Percentiles rank a stretch among this genome's conserved stretches.
Evolutionary conservation across 1,140 invertebrate genomes (phyloP).

Genomic region (Diorhabda carinulata): DNA sequence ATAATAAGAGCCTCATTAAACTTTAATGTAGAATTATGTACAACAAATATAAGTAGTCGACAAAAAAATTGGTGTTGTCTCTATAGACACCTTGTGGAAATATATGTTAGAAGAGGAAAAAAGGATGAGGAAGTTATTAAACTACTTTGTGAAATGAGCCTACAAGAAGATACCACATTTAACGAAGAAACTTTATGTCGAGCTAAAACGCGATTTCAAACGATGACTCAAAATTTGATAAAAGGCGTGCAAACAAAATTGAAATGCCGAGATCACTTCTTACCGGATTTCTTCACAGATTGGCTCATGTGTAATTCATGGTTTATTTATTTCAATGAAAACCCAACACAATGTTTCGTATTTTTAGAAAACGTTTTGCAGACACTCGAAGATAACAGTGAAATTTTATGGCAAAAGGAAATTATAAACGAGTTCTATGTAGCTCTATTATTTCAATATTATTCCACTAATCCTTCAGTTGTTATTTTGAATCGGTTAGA

Average conservation of each 20-base stretch:
- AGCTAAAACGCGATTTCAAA: slow-evolving; percentile 39
- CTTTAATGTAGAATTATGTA: slow-evolving; percentile 29
- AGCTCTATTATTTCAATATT: slow-evolving; percentile 49
- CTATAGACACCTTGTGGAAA: slow-evolving; percentile 31
- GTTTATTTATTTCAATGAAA: slow-evolving; percentile 49
- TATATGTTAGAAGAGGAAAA: slow-evolving; percentile 12
- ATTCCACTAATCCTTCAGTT: slow-evolving; percentile 22
- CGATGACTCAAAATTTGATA: slow-evolving; percentile 37
- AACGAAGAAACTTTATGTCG: slow-evolving; percentile 32
- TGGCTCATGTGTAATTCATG: slow-evolving; percentile 55
- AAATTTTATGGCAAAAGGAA: slow-evolving; percentile 45
- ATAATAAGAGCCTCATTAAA: slow-evolving; percentile 52
- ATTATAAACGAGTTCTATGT: slow-evolving; percentile 50
- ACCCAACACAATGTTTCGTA: slow-evolving; percentile 34
- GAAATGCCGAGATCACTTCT: slow-evolving; percentile 44
- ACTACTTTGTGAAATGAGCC: slow-evolving; percentile 34
- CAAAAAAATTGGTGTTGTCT: slow-evolving; percentile 32
- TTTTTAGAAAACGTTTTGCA: slow-evolving; percentile 44
- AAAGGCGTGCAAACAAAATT: slow-evolving; percentile 21
- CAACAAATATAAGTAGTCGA: slow-evolving; percentile 15
- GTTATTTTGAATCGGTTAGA: slow-evolving; percentile 40
- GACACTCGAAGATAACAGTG: slow-evolving; percentile 25
- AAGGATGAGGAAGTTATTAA: slow-evolving; percentile 30
- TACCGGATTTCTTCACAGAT: slow-evolving; percentile 53
- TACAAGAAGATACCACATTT: slow-evolving; percentile 26